phyloP scores from a whole-genome alignment of 2,888 invertebrate species.

The Zootermopsis nevadensis region DNA sequence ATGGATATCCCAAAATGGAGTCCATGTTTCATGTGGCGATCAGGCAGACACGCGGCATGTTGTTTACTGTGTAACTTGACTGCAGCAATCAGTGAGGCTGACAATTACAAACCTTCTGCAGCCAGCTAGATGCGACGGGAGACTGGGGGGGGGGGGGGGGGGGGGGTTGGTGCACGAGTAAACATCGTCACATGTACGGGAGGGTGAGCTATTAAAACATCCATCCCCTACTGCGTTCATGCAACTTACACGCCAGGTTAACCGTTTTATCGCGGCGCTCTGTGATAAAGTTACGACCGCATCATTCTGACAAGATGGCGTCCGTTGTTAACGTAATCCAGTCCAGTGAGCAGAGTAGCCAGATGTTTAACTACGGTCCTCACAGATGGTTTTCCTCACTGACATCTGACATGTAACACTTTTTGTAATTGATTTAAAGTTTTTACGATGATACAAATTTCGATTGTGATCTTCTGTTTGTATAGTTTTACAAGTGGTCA shows the following conservation, averaged over 20 bases:
- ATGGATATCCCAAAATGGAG: too few species aligned
- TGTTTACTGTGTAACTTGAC: not conserved
- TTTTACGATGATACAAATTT: too few species aligned
- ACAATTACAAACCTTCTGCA: constrained; percentile 32
- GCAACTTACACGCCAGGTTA: constrained; percentile 34
- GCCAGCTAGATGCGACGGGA: constrained; percentile 11
- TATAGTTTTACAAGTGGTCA: too few species aligned
- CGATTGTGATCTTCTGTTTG: too few species aligned
- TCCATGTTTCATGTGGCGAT: not conserved
- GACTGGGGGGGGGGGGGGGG: not conserved
- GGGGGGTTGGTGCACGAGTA: not conserved
- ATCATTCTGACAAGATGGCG: constrained; percentile 14
- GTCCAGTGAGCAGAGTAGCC: not conserved
- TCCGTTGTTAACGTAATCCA: constrained; percentile 27
- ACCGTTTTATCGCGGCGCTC: constrained; percentile 13
- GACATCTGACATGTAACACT: too few species aligned
- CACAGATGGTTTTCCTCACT: too few species aligned
- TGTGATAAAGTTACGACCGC: constrained; percentile 18
- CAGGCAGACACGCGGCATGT: constrained; percentile 1
- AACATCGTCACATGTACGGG: constrained; percentile 17
- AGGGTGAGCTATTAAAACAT: constrained; percentile 19
- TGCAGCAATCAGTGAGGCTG: constrained; percentile 31
- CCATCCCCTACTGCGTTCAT: not conserved
- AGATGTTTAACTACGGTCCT: too few species aligned
- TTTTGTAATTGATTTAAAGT: too few species aligned